Percentiles rank a stretch among this genome's conserved stretches.
These are phyloP conservation scores for Xyrichtys novacula DNA, from an alignment of 2,797 vertebrate species.

Conservation along the genomic window DNA sequence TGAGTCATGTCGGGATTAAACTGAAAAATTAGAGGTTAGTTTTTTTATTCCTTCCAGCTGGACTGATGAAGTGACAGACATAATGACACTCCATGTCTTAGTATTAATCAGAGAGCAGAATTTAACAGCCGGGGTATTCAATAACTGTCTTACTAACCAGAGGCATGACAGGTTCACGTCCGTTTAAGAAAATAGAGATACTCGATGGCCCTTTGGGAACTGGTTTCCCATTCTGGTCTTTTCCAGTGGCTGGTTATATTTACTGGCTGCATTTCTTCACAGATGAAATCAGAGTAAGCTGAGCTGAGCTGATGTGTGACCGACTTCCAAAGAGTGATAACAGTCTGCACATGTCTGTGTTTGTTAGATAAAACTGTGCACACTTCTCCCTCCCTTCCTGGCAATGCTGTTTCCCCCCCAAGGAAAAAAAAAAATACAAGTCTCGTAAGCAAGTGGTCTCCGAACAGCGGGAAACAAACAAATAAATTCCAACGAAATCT, in stretches of 20 bases:
- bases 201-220: slow-evolving; percentile 25
- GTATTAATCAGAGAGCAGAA: slow-evolving; percentile 8
- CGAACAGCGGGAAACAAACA: slow-evolving; percentile 34
- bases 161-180: slow-evolving; percentile 22
- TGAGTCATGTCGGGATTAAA: not conserved
- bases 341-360: slow-evolving; percentile 47
- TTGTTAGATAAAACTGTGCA: slow-evolving; percentile 52
- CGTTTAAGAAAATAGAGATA: slow-evolving; percentile 49
- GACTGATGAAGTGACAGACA: not conserved
- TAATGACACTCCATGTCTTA: slow-evolving; percentile 16
- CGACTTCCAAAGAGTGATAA: slow-evolving; percentile 64
- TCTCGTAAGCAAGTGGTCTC: slow-evolving; percentile 31
- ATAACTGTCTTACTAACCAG: slow-evolving; percentile 29
- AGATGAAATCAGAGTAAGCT: slow-evolving; percentile 57
- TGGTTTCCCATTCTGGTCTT: slow-evolving; percentile 29
- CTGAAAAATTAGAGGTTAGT: slow-evolving; percentile 5
- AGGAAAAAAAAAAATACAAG: slow-evolving; percentile 1
- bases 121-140: slow-evolving; percentile 15
- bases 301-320: slow-evolving; percentile 57
- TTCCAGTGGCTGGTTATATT: slow-evolving; percentile 13
- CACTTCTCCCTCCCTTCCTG: slow-evolving; percentile 28
- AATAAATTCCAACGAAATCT: slow-evolving; percentile 45
- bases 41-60: slow-evolving; percentile 15
- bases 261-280: slow-evolving; percentile 46
- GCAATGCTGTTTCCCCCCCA: slow-evolving; percentile 20